phyloP scores from a whole-genome alignment of 2,888 invertebrate species.

The Mermis nigrescens region DNA sequence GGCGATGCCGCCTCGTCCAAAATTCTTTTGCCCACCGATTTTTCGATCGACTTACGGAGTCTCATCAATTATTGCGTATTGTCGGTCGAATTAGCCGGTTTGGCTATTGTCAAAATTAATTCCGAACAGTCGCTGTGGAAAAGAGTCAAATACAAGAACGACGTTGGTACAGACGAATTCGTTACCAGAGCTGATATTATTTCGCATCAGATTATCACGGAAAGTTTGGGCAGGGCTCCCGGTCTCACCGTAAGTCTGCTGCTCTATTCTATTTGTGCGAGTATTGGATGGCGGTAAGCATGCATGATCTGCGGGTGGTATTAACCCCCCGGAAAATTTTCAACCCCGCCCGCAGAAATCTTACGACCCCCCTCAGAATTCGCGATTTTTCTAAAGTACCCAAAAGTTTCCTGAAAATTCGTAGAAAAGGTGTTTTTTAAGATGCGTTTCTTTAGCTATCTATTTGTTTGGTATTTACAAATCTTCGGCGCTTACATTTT shows the following conservation, averaged over 20 bases:
- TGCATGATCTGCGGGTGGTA: too few relatives aligned
- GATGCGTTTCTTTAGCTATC: too few relatives aligned
- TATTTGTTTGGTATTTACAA: too few relatives aligned
- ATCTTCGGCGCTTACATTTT: too few relatives aligned
- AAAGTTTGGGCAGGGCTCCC: conserved; percentile 24
- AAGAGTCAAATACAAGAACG: neutral
- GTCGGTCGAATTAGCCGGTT: conserved; percentile 22
- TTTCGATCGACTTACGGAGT: neutral
- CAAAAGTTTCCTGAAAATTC: too few relatives aligned
- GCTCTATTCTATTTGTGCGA: too few relatives aligned
- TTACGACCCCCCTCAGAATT: too few relatives aligned
- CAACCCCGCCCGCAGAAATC: too few relatives aligned
- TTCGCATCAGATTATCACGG: conserved; percentile 27
- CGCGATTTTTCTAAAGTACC: too few relatives aligned
- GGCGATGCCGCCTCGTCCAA: neutral
- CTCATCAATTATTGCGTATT: conserved; percentile 10
- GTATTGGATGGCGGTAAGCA: too few relatives aligned
- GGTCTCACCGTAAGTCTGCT: conserved; percentile 21
- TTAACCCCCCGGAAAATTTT: too few relatives aligned
- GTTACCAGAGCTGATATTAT: conserved; percentile 28
- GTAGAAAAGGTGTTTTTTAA: too few relatives aligned
- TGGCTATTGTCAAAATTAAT: conserved; percentile 23
- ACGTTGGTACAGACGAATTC: conserved; percentile 20
- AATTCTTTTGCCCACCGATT: neutral
- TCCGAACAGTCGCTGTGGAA: conserved; percentile 17